These are phyloP conservation scores for Stenoptilia bipunctidactyla DNA, from an alignment of 2,888 invertebrate genomes.

Conservation along the genomic window DNA sequence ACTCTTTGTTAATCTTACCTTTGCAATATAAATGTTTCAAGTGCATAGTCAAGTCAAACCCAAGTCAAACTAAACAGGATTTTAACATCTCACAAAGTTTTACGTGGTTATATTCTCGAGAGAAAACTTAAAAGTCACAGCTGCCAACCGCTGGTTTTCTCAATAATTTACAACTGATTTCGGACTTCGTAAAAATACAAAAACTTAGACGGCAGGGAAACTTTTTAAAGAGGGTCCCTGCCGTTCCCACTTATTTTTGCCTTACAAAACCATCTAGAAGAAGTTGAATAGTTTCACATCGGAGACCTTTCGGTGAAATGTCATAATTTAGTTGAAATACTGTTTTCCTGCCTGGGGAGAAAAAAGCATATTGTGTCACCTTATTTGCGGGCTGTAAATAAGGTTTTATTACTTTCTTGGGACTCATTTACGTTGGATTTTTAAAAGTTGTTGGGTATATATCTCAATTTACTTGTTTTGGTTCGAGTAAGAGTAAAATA, in stretches of 20 bases:
- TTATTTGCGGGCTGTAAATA: slow-evolving; percentile 39
- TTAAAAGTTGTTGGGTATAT: too few relatives aligned
- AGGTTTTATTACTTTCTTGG: slow-evolving; percentile 12
- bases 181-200: slow-evolving; percentile 46
- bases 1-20: too few relatives aligned
- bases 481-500: too few relatives aligned
- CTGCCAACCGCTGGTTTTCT: slow-evolving; percentile 28
- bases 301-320: slow-evolving; percentile 57
- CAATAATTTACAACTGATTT: slow-evolving; percentile 52
- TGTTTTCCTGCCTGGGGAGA: slow-evolving; percentile 24
- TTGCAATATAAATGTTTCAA: too few relatives aligned
- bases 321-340: slow-evolving; percentile 58
- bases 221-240: slow-evolving; percentile 46
- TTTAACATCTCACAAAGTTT: slow-evolving; percentile 13
- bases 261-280: slow-evolving; percentile 40
- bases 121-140: slow-evolving; percentile 37
- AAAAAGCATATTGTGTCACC: slow-evolving; percentile 40
- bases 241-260: slow-evolving; percentile 22
- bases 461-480: too few relatives aligned
- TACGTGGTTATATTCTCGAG: slow-evolving; percentile 22
- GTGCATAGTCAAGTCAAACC: too few relatives aligned
- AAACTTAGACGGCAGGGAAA: slow-evolving; percentile 25
- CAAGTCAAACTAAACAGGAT: too few relatives aligned
- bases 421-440: too few relatives aligned
- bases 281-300: slow-evolving; percentile 58